Base-by-base conservation (phyloP, 1,140 invertebrate species). In the Capitella teleta region DNA sequence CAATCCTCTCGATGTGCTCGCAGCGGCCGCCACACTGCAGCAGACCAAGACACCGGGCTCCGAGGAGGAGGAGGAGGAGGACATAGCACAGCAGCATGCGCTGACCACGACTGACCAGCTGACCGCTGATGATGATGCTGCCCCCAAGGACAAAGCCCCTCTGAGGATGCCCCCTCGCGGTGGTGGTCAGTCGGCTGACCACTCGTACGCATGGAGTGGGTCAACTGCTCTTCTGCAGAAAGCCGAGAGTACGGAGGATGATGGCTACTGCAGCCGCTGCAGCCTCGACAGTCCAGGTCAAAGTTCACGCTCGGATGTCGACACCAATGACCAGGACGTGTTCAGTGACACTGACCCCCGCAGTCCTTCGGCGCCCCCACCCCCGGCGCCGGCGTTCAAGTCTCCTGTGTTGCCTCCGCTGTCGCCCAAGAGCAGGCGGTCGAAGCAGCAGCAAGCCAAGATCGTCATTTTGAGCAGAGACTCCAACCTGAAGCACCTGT, bases 281-380 rank as follows among this genome's bases (percentile, higher is more conserved):
- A 47, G 44, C 30, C 45, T 52, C 14, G 51, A 47, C 37, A 52
- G 51, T 41, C 51, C 51, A 6, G 45, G 47, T 5, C 51, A 52
- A 25, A 28, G 28, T n/a, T 36, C 19, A 16, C 30, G 30, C 34
- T 49, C 47, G 4, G 47, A 49, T 38, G 37, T 37, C 16, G 47
- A 49, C 16, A 26, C 23, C 10, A 38, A 23, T 2, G 47, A 49
- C 28, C 47, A 16, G 23, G 47, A 49, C 5, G 47, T 49, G 12
- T 38, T 49, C 28, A 26, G 28, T 25, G 19, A 28, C n/a, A n/a
- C n/a, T n/a, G n/a, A n/a, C n/a, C n/a, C n/a, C n/a, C n/a, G n/a
- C n/a, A n/a, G n/a, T n/a, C n/a, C n/a, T n/a, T n/a, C n/a, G n/a
- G n/a, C n/a, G n/a, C n/a, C n/a, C n/a, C n/a, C n/a, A n/a, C n/a